A percentile compares a stretch with the other conserved stretches of the same genome.
phyloP scores from a whole-genome alignment of 1,140 invertebrate genomes.

The Pseudomyrmex gracilis region DNA sequence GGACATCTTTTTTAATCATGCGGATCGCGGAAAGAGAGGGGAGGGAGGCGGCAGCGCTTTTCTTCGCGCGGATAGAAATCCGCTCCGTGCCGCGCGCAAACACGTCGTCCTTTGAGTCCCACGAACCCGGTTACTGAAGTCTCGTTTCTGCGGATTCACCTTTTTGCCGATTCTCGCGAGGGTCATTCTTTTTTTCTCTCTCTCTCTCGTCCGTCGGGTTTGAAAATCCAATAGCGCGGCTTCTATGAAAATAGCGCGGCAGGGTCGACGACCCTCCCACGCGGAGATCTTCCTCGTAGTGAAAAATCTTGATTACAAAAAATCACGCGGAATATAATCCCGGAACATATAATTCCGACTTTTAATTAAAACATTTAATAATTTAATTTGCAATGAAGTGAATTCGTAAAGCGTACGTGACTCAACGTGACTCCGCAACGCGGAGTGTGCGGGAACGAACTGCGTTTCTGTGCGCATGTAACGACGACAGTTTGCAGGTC shows the following conservation, averaged over 20 bases:
- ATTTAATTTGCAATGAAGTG: neutral
- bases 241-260: slow-evolving; percentile 6
- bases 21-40: slow-evolving; percentile 30
- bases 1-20: slow-evolving; percentile 66
- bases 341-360: no score
- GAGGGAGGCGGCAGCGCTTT: neutral
- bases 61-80: slow-evolving; percentile 41
- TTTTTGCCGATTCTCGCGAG: slow-evolving; percentile 21
- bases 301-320: neutral
- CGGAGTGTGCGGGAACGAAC: neutral
- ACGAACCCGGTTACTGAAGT: slow-evolving; percentile 23
- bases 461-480: neutral
- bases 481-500: neutral
- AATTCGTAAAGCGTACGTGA: neutral
- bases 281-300: no score
- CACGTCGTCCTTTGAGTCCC: slow-evolving; percentile 36
- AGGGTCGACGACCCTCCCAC: neutral
- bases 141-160: slow-evolving; percentile 38
- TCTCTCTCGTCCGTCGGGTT: neutral
- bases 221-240: slow-evolving; percentile 16
- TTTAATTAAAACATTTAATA: neutral
- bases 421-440: no score
- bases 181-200: neutral
- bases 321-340: no score
- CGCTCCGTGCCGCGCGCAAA: neutral